phyloP scores from a whole-genome alignment of 2,113 vertebrate species.

The Percina caprodes region DNA sequence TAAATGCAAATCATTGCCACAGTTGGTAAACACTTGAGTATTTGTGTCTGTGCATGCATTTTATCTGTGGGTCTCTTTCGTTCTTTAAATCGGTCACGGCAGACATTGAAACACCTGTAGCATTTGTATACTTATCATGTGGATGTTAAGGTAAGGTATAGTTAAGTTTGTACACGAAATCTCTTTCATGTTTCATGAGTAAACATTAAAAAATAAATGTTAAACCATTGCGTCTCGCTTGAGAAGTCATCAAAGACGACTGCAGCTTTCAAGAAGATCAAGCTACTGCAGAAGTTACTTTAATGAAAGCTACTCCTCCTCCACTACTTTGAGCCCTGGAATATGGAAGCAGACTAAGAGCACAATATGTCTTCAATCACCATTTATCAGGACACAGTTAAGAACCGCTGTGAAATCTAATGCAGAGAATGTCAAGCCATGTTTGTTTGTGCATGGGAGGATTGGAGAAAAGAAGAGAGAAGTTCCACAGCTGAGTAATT shows the following conservation, averaged over 20 bases:
- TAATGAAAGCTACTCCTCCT: slow-evolving; percentile 44
- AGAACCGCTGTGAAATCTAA: slow-evolving; percentile 33
- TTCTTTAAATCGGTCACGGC: background rate
- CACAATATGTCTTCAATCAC: slow-evolving; percentile 38
- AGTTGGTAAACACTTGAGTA: slow-evolving; percentile 21
- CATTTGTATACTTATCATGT: slow-evolving; percentile 2
- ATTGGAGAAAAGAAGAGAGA: slow-evolving; percentile 44
- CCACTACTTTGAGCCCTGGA: slow-evolving; percentile 25
- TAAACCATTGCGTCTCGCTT: slow-evolving; percentile 29
- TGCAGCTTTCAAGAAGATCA: slow-evolving; percentile 57
- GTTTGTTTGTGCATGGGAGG: slow-evolving; percentile 50
- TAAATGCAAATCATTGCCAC: slow-evolving; percentile 51
- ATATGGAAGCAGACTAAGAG: slow-evolving; percentile 41
- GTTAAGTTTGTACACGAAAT: slow-evolving; percentile 24
- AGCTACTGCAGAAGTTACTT: slow-evolving; percentile 34
- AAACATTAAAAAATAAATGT: slow-evolving; percentile 54
- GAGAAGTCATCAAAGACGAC: slow-evolving; percentile 56
- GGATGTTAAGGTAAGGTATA: slow-evolving; percentile 14
- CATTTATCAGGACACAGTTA: slow-evolving; percentile 38
- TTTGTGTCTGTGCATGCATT: slow-evolving; percentile 7
- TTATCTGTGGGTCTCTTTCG: slow-evolving; percentile 14
- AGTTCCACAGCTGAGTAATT: slow-evolving; percentile 57
- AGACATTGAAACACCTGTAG: slow-evolving; percentile 32
- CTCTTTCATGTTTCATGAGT: slow-evolving; percentile 55
- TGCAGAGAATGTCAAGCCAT: slow-evolving; percentile 29